Base-by-base conservation (phyloP, 2,113 vertebrate species). In the Plestiodon gilberti region DNA sequence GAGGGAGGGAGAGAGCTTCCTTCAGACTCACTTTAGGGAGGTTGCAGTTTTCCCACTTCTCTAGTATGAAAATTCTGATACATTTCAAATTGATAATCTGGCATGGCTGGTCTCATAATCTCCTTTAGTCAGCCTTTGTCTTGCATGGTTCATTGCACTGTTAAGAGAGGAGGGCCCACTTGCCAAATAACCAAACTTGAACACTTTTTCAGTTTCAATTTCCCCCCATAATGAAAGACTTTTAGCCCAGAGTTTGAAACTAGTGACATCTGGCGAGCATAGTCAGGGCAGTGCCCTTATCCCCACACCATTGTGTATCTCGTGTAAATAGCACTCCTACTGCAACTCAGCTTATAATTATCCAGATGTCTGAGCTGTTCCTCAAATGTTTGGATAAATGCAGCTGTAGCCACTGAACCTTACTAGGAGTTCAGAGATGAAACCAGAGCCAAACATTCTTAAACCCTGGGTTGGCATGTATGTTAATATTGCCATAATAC, bases 391-490 rank as follows among this genome's bases (percentile, higher is more conserved):
- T 76, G 74, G 23, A 76, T 76, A 52, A 57, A 35, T 71, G 48
- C 28, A 38, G 2, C 35, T 79, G 57, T 28, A 25, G 35, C 57
- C 35, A 79, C 62, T 0, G 3, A 61, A 86, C 23, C 70, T 85
- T 23, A 1, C 55, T 90, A 57, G 77, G 43, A 90, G 28, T 76
- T 78, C 67, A 90, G 77, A 82, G 83, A 73, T 4, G 1, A 74
- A 67, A 84, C 64, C 52, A 43, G 18, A 70, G 4, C 6, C 15
- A 22, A n/a, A 55, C 25, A 40, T 43, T 62, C 35, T 40, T 23
- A 40, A 59, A 78, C n/a, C 18, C 3, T 87, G 6, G 15, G 13
- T 79, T 65, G 76, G 87, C 52, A 81, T 0, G 48, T 81, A 28
- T 65, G n/a, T 82, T 15, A 52, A 10, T 33, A 23, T 5, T 70